Percentiles rank a stretch among this genome's conserved stretches.
Conservation (phyloP, 1,140 invertebrate species). For the Branchinecta lynchi region DNA sequence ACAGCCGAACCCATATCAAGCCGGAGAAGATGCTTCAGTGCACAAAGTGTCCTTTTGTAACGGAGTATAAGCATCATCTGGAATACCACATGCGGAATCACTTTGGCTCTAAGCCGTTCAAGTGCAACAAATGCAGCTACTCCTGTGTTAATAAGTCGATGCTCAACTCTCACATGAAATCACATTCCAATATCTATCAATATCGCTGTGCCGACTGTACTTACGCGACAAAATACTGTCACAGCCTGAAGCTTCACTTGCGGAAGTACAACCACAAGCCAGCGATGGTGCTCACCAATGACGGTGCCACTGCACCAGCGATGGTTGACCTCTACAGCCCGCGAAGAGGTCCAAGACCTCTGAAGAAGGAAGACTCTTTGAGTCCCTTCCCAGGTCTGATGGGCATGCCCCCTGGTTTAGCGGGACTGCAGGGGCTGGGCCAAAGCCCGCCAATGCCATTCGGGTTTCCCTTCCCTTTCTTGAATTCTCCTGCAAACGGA, state of each 20-base stretch:
- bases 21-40: constrained; percentile 80
- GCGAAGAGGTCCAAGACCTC: constrained; percentile 48
- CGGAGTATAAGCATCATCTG: constrained; percentile 96
- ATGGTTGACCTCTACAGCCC: constrained; percentile 83
- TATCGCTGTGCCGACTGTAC: constrained; percentile 85
- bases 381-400: constrained; percentile 20
- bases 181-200: constrained; percentile 91
- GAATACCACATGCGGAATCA: constrained; percentile 96
- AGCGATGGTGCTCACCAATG: constrained; percentile 65
- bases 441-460: constrained; percentile 20
- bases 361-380: constrained; percentile 28
- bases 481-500: not conserved
- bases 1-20: constrained; percentile 78
- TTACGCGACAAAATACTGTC: constrained; percentile 98
- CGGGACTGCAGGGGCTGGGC: constrained; percentile 23
- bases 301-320: constrained; percentile 60
- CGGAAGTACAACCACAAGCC: constrained; percentile 79
- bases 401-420: constrained; percentile 23
- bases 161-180: constrained; percentile 97
- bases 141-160: constrained; percentile 98
- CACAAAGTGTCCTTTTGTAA: constrained; percentile 86
- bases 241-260: constrained; percentile 88
- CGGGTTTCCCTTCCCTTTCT: constrained; percentile 16
- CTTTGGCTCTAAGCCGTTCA: constrained; percentile 87
- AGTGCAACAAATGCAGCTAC: constrained; percentile 80